Percentiles rank a stretch among this genome's conserved stretches.
Conservation (phyloP, 2,888 invertebrate genomes). For the Caenorhabditis afra region DNA sequence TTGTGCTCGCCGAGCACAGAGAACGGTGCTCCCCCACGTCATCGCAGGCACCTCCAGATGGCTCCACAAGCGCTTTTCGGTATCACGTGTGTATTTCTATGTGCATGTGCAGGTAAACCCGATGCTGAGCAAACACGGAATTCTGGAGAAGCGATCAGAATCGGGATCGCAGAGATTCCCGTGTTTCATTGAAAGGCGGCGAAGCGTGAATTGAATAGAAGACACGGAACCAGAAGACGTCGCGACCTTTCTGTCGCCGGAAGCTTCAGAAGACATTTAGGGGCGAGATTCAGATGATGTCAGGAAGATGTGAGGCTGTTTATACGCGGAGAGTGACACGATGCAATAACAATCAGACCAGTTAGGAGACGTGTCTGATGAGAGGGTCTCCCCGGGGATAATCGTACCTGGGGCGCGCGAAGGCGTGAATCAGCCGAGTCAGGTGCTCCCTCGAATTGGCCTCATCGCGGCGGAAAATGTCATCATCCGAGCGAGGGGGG, state of each 20-base stretch:
- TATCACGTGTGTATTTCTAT: neutral
- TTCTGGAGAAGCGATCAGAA: conserved; percentile 3
- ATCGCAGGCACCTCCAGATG: conserved; percentile 1
- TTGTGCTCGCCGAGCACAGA: conserved; percentile 15
- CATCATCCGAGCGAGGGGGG: neutral
- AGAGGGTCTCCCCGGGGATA: neutral
- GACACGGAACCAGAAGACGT: neutral
- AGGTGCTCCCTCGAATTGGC: neutral
- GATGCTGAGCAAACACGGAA: conserved; percentile 13
- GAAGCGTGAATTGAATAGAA: conserved; percentile 9
- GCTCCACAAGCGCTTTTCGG: neutral
- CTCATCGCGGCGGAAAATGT: neutral
- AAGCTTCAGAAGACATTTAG: neutral
- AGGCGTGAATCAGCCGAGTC: neutral
- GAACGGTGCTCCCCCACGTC: conserved; percentile 30
- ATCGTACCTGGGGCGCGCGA: conserved; percentile 4
- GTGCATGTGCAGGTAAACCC: too few species aligned
- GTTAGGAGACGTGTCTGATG: conserved; percentile 14
- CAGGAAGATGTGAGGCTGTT: conserved; percentile 19
- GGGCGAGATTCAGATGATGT: conserved; percentile 19
- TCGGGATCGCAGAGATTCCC: too few species aligned
- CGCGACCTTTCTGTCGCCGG: neutral
- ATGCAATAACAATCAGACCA: conserved; percentile 48
- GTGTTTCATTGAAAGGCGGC: neutral
- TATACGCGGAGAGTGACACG: conserved; percentile 21